Percentiles rank a stretch among this genome's conserved stretches.
Evolutionary conservation across 2,888 invertebrate species (phyloP).

Genomic region (Drosophila robusta): DNA sequence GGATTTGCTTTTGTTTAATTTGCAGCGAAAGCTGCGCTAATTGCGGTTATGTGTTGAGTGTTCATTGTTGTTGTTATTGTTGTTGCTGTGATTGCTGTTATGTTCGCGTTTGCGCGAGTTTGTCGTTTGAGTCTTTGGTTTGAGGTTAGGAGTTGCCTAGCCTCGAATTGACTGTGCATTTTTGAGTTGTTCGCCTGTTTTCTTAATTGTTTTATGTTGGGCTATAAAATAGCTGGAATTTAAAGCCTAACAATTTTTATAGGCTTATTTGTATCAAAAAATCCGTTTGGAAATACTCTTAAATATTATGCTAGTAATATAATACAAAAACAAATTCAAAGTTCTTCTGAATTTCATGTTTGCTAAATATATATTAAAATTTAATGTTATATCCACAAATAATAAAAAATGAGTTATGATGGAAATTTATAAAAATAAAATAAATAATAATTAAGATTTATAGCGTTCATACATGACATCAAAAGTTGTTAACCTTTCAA

Average conservation of each 20-base stretch:
- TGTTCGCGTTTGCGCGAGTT: constrained; percentile 54
- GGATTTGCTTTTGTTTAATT: constrained; percentile 49
- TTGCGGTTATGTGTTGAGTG: constrained; percentile 48
- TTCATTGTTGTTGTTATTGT: constrained; percentile 14
- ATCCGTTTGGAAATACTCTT: no score
- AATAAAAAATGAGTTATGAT: no score
- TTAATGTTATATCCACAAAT: no score
- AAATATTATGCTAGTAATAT: no score
- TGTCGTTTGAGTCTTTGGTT: constrained; percentile 78
- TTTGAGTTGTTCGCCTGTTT: not conserved
- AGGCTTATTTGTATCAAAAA: not conserved
- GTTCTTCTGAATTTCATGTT: no score
- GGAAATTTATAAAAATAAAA: no score
- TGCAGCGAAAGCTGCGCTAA: constrained; percentile 61
- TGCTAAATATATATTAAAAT: no score
- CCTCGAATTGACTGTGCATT: not conserved
- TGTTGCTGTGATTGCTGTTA: constrained; percentile 18
- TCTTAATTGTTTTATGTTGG: not conserved
- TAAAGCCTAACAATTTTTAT: not conserved
- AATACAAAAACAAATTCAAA: no score
- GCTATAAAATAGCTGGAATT: not conserved
- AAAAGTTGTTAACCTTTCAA: no score
- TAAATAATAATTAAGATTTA: no score
- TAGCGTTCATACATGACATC: no score
- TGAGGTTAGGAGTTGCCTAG: constrained; percentile 41